These are phyloP conservation scores for Latheticus oryzae DNA, from an alignment of 2,888 invertebrate species.

Conservation along the genomic window DNA sequence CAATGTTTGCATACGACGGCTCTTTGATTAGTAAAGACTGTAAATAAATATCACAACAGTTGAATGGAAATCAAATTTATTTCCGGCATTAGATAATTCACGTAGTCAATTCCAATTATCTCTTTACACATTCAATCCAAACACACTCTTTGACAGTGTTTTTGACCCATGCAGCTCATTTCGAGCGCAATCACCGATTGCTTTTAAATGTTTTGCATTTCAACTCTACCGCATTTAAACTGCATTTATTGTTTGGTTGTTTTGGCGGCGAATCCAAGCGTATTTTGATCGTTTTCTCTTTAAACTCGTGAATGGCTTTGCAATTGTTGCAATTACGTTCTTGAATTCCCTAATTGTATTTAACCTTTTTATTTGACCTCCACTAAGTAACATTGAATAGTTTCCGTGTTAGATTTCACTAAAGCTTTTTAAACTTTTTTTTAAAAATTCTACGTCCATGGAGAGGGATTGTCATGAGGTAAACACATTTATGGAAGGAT, in stretches of 20 bases:
- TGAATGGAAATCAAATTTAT: no score
- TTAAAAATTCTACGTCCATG: no score
- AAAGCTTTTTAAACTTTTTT: no score
- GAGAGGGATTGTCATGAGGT: no score
- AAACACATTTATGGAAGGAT: no score
- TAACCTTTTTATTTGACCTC: constrained; percentile 16
- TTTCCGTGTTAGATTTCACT: constrained; percentile 4
- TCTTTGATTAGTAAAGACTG: no score
- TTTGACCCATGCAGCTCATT: constrained; percentile 17
- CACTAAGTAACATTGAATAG: constrained; percentile 14
- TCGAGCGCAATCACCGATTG: constrained; percentile 28
- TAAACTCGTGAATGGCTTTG: constrained; percentile 25
- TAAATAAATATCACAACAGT: no score
- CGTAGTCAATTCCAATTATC: no score
- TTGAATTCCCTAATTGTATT: constrained; percentile 31
- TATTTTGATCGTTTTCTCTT: constrained; percentile 30
- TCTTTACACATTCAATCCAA: constrained; percentile 11
- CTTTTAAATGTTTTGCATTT: constrained; percentile 32
- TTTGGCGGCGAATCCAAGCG: constrained; percentile 31
- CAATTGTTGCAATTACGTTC: constrained; percentile 30
- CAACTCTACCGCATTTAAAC: constrained; percentile 14
- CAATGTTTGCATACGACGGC: no score
- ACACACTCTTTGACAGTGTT: constrained; percentile 6
- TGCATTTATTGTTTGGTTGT: constrained; percentile 32
- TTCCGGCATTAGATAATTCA: no score